Evolutionary conservation across 2,797 vertebrate genomes (phyloP), one percentile per base, ranked within the genome.

Genomic region (Cuculus canorus): DNA sequence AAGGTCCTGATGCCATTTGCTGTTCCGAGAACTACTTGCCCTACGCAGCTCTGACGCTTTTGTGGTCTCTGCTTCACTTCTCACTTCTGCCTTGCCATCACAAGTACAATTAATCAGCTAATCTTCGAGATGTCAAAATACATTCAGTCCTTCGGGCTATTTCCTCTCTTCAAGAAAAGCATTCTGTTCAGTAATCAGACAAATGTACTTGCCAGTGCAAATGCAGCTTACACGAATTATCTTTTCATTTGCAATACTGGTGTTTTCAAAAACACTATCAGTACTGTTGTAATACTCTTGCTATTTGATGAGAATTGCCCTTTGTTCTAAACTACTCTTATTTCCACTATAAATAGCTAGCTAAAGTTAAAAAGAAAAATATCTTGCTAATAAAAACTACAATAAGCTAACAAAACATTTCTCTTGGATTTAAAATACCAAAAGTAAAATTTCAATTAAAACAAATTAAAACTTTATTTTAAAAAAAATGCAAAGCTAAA

Each of bases 41-140:
- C 92, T 95, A 54, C 92, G 96, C 92, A 96, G 88, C 52, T 79
- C 54, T 77, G 66, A 95, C 43, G 83, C 54, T 90, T 94, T 82
- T 85, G 86, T 80, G 88, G 70, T 95, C 88, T 90, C 77, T 90
- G 92, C 83, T 96, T 95, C 79, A 92, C 85, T 93, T 95, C 88
- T 96, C 90, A 90, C 84, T 96, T 93, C 71, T 95, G 82, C 70
- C 79, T 94, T 94, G 82, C 88, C 90, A 94, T 96, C 84, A 79
- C 93, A 92, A 97, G 71, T 96, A 95, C 93, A 97, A 98, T 97
- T 97, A 96, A 97, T 97, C 96, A 97, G 81, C 91, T 95, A 96
- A 97, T 96, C 92, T 96, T 95, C 37, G 19, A 97, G 92, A 90
- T 76, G 95, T 97, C 96, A 94, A 92, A 96, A 92, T 90, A 95